Evolutionary conservation across 2,113 vertebrate genomes (phyloP).

Genomic region (Trogon surrucura): DNA sequence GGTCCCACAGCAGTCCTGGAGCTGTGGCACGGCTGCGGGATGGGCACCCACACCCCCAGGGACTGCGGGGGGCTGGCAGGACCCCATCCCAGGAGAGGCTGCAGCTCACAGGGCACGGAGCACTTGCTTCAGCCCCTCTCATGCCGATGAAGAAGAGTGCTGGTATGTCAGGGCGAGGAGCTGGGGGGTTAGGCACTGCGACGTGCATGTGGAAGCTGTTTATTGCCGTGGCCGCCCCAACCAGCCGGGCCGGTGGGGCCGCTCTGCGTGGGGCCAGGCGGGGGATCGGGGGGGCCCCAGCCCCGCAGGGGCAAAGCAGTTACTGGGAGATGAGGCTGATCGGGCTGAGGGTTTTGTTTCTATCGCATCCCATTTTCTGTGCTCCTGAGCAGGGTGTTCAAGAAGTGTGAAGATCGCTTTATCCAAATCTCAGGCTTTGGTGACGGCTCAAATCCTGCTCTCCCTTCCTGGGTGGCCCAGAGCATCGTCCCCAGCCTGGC

Average conservation of each 20-base stretch:
- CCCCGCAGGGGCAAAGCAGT: background rate
- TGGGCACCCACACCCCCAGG: background rate
- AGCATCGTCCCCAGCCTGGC: background rate
- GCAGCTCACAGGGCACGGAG: background rate
- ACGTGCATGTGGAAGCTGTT: slow-evolving; percentile 14
- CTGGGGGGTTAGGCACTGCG: background rate
- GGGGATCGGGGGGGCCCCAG: background rate
- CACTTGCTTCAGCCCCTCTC: fast-evolving
- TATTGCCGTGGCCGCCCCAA: background rate
- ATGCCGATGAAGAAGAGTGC: background rate
- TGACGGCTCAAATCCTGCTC: background rate
- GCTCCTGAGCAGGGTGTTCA: fast-evolving
- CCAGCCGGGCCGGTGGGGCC: background rate
- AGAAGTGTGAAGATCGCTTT: fast-evolving
- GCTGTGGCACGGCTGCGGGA: background rate
- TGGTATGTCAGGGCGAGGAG: background rate
- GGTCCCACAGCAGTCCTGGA: background rate
- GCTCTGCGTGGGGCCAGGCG: background rate
- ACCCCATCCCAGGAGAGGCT: background rate
- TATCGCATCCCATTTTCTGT: background rate
- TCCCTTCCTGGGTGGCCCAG: background rate
- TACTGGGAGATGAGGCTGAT: background rate
- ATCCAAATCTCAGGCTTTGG: background rate
- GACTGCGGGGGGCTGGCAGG: fast-evolving
- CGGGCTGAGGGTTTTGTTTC: background rate